Evolutionary conservation across 2,888 invertebrate genomes (phyloP), one percentile per base, ranked within the genome.

Genomic region (Drosophila rubida): DNA sequence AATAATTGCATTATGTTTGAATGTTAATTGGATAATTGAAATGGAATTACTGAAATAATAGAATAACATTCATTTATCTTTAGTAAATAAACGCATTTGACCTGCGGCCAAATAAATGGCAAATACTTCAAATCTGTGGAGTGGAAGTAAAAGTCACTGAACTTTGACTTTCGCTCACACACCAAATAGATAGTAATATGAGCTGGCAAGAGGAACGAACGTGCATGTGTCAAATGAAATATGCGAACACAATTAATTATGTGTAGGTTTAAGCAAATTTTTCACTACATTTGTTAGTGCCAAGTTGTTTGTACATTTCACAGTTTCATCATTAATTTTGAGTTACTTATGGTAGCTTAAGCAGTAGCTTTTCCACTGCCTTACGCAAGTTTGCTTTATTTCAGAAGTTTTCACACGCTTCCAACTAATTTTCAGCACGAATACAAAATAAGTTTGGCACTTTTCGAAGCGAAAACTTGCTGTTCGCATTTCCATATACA

Each of bases 351-450:
- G 23, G 25, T 4, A 13, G 30, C 25, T 42, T 39, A 1, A 4
- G 16, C 4, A 0, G 13, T 4, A 37, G 25, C 11, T 37, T 50
- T 25, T 27, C 5, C 19, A 9, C 8, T 14, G 30, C 2, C 16
- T 16, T 25, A 8, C 7, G 6, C 9, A 37, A 45, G n/a, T 13
- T 27, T 55, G 25, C 46, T 63, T 69, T 64, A 61, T 69, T 62
- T 44, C 57, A 55, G 62, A 83, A 78, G 50, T 51, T 80, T 83
- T 61, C 19, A 30, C 25, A 54, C 59, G 64, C 54, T 77, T 45
- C 49, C 53, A 81, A 81, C 73, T 73, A 73, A 75, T 69, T 75
- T 69, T 44, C 65, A 44, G 44, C 58, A 49, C 46, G 69, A 62
- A 62, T 60, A 57, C 55, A 48, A 49, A 55, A 25, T 13, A 64